Evolutionary conservation across 1,140 invertebrate species (phyloP).

Genomic region (Drepana arcuata): DNA sequence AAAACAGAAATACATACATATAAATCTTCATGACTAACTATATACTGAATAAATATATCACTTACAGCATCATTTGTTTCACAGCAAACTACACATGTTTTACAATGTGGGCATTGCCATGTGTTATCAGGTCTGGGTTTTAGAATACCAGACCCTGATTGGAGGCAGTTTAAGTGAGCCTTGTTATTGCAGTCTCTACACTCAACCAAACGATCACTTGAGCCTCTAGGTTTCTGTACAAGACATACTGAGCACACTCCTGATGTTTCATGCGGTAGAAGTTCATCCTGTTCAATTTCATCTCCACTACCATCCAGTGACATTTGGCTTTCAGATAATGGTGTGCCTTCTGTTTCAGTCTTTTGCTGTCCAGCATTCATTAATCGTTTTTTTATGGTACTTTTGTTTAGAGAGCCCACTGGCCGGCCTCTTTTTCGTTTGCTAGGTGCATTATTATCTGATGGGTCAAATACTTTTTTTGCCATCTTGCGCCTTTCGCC

Average conservation of each 20-base stretch:
- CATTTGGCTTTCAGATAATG: slow-evolving; percentile 48
- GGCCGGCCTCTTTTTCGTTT: slow-evolving; percentile 76
- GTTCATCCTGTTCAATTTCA: slow-evolving; percentile 50
- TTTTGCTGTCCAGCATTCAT: slow-evolving; percentile 28
- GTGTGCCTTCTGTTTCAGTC: slow-evolving; percentile 40
- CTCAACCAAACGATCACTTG: slow-evolving; percentile 78
- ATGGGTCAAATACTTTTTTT: slow-evolving; percentile 86
- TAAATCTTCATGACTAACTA: slow-evolving; percentile 2
- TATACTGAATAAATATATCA: slow-evolving; percentile 21
- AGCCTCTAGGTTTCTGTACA: slow-evolving; percentile 71
- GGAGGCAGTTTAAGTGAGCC: slow-evolving; percentile 79
- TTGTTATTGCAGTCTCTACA: slow-evolving; percentile 87
- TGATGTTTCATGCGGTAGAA: slow-evolving; percentile 37
- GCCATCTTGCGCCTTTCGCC: slow-evolving; percentile 72
- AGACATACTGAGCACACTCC: slow-evolving; percentile 74
- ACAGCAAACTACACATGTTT: slow-evolving; percentile 79
- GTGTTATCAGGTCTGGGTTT: slow-evolving; percentile 77
- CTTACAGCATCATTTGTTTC: slow-evolving; percentile 81
- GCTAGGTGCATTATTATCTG: slow-evolving; percentile 80
- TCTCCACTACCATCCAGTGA: slow-evolving; percentile 69
- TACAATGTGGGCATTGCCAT: slow-evolving; percentile 83
- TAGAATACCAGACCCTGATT: slow-evolving; percentile 76
- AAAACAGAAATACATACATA: slow-evolving; percentile 10
- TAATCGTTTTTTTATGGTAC: slow-evolving; percentile 67
- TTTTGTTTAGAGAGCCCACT: slow-evolving; percentile 73